Conservation (phyloP, 2,888 invertebrate genomes). For the Morpho achilles region DNA sequence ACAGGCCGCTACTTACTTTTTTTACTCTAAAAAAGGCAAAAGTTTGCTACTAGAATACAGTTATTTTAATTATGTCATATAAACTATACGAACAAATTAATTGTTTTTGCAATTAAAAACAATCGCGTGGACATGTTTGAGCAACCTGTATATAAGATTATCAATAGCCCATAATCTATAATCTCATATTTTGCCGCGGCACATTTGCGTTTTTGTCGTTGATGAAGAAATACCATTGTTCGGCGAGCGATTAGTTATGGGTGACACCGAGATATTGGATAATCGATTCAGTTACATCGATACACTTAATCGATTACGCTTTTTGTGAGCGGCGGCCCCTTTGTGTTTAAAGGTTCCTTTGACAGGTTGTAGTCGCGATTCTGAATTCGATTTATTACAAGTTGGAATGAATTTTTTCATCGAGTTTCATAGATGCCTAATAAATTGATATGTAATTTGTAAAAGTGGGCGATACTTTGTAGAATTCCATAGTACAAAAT, state of each 20-base stretch:
- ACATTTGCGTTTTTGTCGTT: constrained; percentile 65
- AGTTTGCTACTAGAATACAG: too few species aligned
- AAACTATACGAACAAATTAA: too few species aligned
- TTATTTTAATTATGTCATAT: too few species aligned
- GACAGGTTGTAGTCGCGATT: constrained; percentile 33
- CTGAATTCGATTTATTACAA: constrained; percentile 8
- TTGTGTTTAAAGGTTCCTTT: constrained; percentile 39
- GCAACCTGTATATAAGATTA: constrained; percentile 49
- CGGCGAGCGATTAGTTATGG: constrained; percentile 62
- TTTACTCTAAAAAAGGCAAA: too few species aligned
- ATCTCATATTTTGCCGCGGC: constrained; percentile 60
- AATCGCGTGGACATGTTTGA: constrained; percentile 6
- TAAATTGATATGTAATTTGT: too few species aligned
- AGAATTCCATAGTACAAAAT: too few species aligned
- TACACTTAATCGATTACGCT: constrained; percentile 67
- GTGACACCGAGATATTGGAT: constrained; percentile 63
- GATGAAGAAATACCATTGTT: constrained; percentile 74
- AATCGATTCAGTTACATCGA: constrained; percentile 65
- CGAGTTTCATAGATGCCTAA: background rate
- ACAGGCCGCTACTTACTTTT: too few species aligned
- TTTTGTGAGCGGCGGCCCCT: constrained; percentile 59
- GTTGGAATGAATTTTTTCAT: background rate
- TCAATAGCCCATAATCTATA: constrained; percentile 50
- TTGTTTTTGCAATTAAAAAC: too few species aligned
- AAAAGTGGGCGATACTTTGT: too few species aligned